Conservation (phyloP, 2,888 invertebrate species). For the Smittia aterrima region DNA sequence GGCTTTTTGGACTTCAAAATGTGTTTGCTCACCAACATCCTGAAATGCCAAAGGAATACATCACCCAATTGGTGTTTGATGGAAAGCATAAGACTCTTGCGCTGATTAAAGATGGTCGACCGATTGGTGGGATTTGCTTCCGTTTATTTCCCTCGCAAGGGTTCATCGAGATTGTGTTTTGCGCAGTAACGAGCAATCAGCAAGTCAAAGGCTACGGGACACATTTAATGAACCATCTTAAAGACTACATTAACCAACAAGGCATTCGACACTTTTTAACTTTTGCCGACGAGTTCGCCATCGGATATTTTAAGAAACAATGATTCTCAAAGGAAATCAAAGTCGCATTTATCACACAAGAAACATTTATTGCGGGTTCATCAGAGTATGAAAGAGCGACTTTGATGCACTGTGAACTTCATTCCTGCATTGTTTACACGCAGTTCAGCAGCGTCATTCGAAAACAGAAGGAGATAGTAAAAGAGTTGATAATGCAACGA, state of each 20-base stretch:
- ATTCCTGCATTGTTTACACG: slow-evolving; percentile 90
- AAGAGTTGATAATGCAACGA: slow-evolving; percentile 78
- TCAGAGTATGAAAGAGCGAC: slow-evolving; percentile 98
- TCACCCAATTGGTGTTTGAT: slow-evolving; percentile 92
- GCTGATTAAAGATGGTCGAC: slow-evolving; percentile 83
- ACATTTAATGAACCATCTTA: slow-evolving; percentile 97
- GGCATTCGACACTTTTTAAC: slow-evolving; percentile 91
- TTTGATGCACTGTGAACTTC: slow-evolving; percentile 96
- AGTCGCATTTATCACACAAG: no score
- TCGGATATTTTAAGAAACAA: slow-evolving; percentile 88
- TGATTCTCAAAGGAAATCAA: slow-evolving; percentile 97
- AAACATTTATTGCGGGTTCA: slow-evolving; percentile 84
- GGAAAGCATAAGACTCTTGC: slow-evolving; percentile 92
- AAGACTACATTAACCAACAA: slow-evolving; percentile 91
- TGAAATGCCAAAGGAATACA: slow-evolving; percentile 96
- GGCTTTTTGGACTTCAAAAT: slow-evolving; percentile 79
- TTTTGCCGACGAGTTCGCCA: slow-evolving; percentile 95
- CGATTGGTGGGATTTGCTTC: slow-evolving; percentile 98
- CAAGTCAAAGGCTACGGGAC: slow-evolving; percentile 98
- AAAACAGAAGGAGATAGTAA: slow-evolving; percentile 79
- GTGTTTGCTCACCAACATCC: slow-evolving; percentile 95
- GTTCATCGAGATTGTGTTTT: slow-evolving; percentile 98
- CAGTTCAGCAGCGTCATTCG: slow-evolving; percentile 87
- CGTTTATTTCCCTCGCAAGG: slow-evolving; percentile 91
- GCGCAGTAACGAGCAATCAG: slow-evolving; percentile 93